These are phyloP conservation scores for Nesoenas mayeri DNA, from an alignment of 2,113 vertebrate species.

Conservation along the genomic window DNA sequence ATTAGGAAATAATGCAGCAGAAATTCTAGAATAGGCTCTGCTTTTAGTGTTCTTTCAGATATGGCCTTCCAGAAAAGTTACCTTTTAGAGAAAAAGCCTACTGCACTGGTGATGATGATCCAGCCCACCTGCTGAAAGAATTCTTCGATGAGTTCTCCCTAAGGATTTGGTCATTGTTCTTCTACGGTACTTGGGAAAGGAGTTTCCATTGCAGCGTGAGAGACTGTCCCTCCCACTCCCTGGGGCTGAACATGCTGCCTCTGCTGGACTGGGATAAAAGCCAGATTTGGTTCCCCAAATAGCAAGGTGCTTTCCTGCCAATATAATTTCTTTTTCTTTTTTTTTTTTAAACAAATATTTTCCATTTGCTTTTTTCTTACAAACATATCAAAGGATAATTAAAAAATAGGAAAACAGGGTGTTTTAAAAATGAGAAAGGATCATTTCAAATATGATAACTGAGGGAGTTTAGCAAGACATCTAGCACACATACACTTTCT, in stretches of 20 bases:
- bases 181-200: neutral
- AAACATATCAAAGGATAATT: neutral
- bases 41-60: neutral
- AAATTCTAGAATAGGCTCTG: neutral
- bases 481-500: neutral
- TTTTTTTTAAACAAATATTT: neutral
- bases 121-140: neutral
- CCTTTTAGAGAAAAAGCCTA: constrained; percentile 13
- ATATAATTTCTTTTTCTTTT: neutral
- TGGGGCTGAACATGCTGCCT: constrained; percentile 25
- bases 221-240: constrained; percentile 42
- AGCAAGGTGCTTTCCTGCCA: constrained; percentile 61
- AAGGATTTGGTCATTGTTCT: neutral
- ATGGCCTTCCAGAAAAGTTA: neutral
- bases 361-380: neutral
- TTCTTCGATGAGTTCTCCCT: neutral
- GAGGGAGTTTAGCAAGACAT: neutral
- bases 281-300: constrained; percentile 60
- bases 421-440: neutral
- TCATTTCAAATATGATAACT: neutral
- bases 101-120: neutral
- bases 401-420: neutral
- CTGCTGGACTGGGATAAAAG: constrained; percentile 36
- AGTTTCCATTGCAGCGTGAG: neutral
- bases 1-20: neutral